phyloP scores from a whole-genome alignment of 2,113 vertebrate species.

The Leptocoma aspasia region DNA sequence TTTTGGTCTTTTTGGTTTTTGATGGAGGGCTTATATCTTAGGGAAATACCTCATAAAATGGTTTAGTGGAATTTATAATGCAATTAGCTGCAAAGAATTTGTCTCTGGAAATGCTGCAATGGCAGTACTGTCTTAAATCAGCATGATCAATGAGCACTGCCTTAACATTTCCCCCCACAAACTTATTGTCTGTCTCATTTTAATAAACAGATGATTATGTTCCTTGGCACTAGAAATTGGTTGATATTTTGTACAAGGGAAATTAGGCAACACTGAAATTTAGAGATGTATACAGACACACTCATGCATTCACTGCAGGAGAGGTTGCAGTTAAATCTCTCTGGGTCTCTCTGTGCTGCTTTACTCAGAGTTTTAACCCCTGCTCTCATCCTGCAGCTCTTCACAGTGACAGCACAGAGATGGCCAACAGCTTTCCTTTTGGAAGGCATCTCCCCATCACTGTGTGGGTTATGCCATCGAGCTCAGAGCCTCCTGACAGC shows the following conservation, averaged over 20 bases:
- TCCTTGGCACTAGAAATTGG: not conserved
- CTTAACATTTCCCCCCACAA: not conserved
- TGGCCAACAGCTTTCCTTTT: not conserved
- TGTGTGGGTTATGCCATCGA: not conserved
- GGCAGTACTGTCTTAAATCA: conserved; percentile 37
- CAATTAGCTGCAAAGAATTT: conserved; percentile 40
- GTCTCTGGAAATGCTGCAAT: not conserved
- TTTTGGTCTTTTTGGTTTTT: not conserved
- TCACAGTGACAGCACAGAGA: not conserved
- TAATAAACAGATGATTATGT: conserved; percentile 48
- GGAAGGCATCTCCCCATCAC: accelerated
- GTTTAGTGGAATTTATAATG: conserved; percentile 39
- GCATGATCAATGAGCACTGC: conserved; percentile 12
- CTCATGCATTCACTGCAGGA: not conserved
- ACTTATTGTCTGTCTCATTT: conserved; percentile 26
- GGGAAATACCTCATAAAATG: conserved; percentile 17
- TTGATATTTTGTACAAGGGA: not conserved
- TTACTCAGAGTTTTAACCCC: not conserved
- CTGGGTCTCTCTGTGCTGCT: not conserved
- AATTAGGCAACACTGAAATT: conserved; percentile 3
- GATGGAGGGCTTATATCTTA: not conserved
- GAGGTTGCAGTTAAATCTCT: not conserved
- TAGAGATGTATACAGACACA: not conserved
- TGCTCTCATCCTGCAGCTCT: not conserved
- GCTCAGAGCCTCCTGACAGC: not conserved